Conservation (phyloP, 2,888 invertebrate species). For the Cheilosia vulpina region DNA sequence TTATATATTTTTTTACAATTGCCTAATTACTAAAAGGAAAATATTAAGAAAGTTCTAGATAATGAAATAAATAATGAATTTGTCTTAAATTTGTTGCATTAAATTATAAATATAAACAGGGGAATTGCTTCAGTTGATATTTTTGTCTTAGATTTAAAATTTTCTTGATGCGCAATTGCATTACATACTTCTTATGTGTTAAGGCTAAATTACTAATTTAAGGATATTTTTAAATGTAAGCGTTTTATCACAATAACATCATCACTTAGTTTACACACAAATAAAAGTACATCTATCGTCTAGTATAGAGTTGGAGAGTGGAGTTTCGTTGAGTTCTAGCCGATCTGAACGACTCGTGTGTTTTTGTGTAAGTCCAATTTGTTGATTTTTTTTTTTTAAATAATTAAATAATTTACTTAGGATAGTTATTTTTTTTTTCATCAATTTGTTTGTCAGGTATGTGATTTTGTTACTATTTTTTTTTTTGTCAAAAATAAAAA, state of each 20-base stretch:
- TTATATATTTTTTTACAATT: not conserved
- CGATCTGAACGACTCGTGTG: conserved; percentile 14
- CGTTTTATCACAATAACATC: conserved; percentile 73
- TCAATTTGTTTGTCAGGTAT: conserved; percentile 70
- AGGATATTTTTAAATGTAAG: conserved; percentile 54
- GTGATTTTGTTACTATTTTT: conserved; percentile 48
- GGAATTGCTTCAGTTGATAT: not conserved
- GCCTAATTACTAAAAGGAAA: conserved; percentile 20
- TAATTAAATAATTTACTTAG: conserved; percentile 74
- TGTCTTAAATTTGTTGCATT: conserved; percentile 35
- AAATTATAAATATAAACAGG: not conserved
- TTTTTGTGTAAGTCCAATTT: conserved; percentile 31
- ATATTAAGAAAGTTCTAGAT: conserved; percentile 4
- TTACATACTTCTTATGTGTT: conserved; percentile 13
- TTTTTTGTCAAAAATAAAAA: conserved; percentile 1
- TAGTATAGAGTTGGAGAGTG: conserved; percentile 48
- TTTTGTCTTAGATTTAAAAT: not conserved
- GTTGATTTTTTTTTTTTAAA: conserved; percentile 41
- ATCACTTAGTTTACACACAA: conserved; percentile 71
- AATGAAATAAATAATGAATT: conserved; percentile 59
- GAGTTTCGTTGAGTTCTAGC: conserved; percentile 44
- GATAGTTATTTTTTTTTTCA: conserved; percentile 22
- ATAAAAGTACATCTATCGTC: conserved; percentile 2
- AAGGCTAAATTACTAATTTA: conserved; percentile 37
- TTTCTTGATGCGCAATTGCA: not conserved